Base-by-base conservation (phyloP, 2,113 vertebrate species). In the Carollia perspicillata region DNA sequence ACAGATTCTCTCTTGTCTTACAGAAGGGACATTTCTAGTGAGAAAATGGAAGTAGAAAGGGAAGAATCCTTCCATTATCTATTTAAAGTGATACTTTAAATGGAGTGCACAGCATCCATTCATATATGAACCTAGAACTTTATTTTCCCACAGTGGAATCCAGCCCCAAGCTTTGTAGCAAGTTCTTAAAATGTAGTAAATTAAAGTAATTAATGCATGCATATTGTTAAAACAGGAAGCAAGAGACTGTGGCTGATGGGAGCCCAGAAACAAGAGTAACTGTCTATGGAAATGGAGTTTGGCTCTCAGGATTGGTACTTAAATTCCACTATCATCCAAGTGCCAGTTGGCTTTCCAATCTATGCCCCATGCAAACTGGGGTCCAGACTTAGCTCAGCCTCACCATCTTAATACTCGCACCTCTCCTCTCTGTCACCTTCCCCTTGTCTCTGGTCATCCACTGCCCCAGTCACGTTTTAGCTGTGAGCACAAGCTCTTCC, bases 1-100 rank as follows among this genome's bases (percentile, higher is more conserved):
- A 78, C 94, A 95, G 97, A 95, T 95, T 95, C 44, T 81, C 63
- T 95, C 28, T 78, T 79, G 91, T 96, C 63, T 93, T 89, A 93
- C 28, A 66, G 92, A 94, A 93, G 53, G 78, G 69, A 84, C 55
- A 80, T 95, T 78, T 37, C 33, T 75, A 92, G 28, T 94, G 55
- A 91, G 74, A 86, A 96, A 94, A 94, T 80, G 78, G 80, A 91
- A 96, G 35, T 35, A 78, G 89, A 86, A 95, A 81, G 90, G 44
- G 71, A 93, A 89, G 53, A 90, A 93, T 94, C 85, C 18, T 49
- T 94, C 69, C 23, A 79, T 79, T 90, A 91, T 69, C 53, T 93
- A 66, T 40, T 96, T 86, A 91, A 94, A 95, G 86, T 79, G 83
- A 95, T 79, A 95, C 42, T 80, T 92, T 81, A 93, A 96, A 74